phyloP scores from a whole-genome alignment of 1,140 invertebrate species.

The Gryon sp. region DNA sequence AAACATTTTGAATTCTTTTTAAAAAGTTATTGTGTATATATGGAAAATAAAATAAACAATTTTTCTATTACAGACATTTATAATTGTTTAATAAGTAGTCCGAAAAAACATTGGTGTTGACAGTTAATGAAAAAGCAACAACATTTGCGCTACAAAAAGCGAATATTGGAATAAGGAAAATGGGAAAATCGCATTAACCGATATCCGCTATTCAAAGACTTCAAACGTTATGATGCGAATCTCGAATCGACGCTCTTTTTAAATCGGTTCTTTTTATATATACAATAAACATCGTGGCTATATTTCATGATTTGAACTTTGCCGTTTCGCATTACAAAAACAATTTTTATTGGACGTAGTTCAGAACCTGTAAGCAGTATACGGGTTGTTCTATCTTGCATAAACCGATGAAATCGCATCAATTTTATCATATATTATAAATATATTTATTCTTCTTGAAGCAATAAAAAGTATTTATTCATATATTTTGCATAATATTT shows the following conservation, averaged over 20 bases:
- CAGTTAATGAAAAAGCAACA: slow-evolving; percentile 10
- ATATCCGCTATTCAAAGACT: slow-evolving; percentile 23
- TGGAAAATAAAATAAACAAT: too few relatives aligned
- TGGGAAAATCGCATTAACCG: slow-evolving; percentile 21
- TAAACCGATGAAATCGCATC: slow-evolving; percentile 11
- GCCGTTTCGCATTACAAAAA: slow-evolving; percentile 28
- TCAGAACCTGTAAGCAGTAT: slow-evolving; percentile 10
- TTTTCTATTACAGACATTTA: not conserved
- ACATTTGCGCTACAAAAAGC: slow-evolving; percentile 1
- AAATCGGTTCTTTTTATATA: slow-evolving; percentile 41
- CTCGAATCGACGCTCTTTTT: slow-evolving; percentile 21
- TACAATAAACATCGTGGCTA: slow-evolving; percentile 34
- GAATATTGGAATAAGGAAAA: not conserved
- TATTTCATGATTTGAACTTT: slow-evolving; percentile 44
- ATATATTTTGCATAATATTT: too few relatives aligned
- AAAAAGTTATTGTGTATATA: too few relatives aligned
- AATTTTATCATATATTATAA: not conserved
- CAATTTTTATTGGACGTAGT: slow-evolving; percentile 25
- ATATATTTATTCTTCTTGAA: too few relatives aligned
- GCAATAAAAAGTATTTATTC: too few relatives aligned
- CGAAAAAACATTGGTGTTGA: not conserved
- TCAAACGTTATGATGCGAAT: slow-evolving; percentile 31
- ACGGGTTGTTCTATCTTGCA: slow-evolving; percentile 28
- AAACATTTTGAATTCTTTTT: too few relatives aligned
- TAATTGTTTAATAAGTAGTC: not conserved